Evolutionary conservation across 1,140 invertebrate species (phyloP), one percentile per base, ranked within the genome.

Genomic region (Lasioglossum baleicum): DNA sequence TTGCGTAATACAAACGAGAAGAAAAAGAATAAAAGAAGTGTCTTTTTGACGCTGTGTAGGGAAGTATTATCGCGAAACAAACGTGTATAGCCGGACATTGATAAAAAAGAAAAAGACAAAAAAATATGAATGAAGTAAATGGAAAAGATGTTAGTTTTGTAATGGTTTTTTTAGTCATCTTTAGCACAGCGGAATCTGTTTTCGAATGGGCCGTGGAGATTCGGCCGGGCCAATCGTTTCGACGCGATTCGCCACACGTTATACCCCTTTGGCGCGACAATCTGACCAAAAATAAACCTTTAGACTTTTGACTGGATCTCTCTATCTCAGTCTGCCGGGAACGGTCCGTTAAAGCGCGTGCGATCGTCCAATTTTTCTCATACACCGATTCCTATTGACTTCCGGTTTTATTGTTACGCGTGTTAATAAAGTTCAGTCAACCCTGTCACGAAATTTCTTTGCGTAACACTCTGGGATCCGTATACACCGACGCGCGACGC

Each of bases 281-380:
- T 56, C 82, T 60, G 53, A 86, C 75, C 78, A 58, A 86, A 86
- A 87, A 87, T 87, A 87, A 87, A 83, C 71, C n/a, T 56, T 75
- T 69, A 61, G 71, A 73, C 63, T 83, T 80, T 85, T 75, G 48
- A 69, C 53, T 69, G 64, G 15, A 5, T 53, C 53, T 64, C 20
- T 35, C 31, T 48, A 26, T 26, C 22, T 84, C 83, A 85, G 80
- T 86, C 58, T 44, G 60, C 63, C 75, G 60, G 58, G 72, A 67
- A 42, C 80, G 60, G 40, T 48, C 82, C 75, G 74, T 58, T 68
- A 31, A 64, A 60, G 80, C 35, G 51, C 63, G 82, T 44, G 17
- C 63, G 72, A 84, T 75, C 67, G 13, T 73, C 53, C 48, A n/a
- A 74, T 44, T 58, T 61, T 44, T 73, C 35, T 11, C 13, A 35